Evolutionary conservation across 92 coral and sea anemone species (phyloP).

Genomic region (Phenganax subtilis): DNA sequence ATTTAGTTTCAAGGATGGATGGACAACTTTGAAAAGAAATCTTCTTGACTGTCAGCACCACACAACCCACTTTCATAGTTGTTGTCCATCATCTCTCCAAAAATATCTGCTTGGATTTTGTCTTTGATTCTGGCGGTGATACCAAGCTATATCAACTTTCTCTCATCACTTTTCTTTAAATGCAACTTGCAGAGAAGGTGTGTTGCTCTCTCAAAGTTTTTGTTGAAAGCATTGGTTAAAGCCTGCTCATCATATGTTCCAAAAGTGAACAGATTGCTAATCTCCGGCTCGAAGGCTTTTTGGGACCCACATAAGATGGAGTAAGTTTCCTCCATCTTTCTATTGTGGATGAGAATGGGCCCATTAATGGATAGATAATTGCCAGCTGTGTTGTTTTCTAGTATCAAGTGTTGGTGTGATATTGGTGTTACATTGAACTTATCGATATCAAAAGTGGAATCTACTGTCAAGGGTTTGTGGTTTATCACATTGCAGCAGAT

Average conservation of each 20-base stretch:
- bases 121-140: too few species aligned
- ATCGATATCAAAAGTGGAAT: constrained; percentile 21
- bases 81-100: too few species aligned
- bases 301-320: constrained; percentile 51
- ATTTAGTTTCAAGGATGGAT: too few species aligned
- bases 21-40: too few species aligned
- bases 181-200: neutral
- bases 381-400: constrained; percentile 40
- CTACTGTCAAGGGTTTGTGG: constrained; percentile 51
- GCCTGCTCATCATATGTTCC: constrained; percentile 52
- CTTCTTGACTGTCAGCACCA: too few species aligned
- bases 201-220: constrained; percentile 33
- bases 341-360: constrained; percentile 53
- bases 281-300: constrained; percentile 48
- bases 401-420: constrained; percentile 49
- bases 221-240: constrained; percentile 35
- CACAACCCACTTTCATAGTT: too few species aligned
- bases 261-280: constrained; percentile 42
- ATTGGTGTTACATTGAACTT: neutral
- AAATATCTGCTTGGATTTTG: too few species aligned
- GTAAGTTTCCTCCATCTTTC: constrained; percentile 48
- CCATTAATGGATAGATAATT: constrained; percentile 51
- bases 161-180: too few species aligned
- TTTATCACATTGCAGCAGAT: constrained; percentile 50
- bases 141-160: too few species aligned